Evolutionary conservation across 2,113 vertebrate species (phyloP).

Genomic region (Tauraco erythrolophus): DNA sequence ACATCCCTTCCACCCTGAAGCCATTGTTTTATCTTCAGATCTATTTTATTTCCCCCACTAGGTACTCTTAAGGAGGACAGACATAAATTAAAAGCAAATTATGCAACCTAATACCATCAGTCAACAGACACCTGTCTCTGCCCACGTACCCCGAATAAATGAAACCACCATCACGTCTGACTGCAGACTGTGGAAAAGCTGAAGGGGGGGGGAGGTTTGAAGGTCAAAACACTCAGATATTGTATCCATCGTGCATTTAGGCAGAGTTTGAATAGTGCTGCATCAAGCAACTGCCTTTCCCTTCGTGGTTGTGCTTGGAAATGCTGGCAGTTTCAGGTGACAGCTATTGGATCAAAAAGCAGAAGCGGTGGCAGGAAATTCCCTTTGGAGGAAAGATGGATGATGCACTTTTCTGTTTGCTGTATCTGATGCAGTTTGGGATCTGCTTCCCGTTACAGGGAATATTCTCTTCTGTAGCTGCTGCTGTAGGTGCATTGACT

Average conservation of each 20-base stretch:
- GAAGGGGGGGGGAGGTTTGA: neutral
- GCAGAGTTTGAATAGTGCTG: constrained; percentile 4
- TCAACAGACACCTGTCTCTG: constrained; percentile 26
- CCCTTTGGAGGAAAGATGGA: neutral
- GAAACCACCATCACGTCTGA: neutral
- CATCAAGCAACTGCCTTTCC: neutral
- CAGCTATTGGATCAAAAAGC: constrained; percentile 21
- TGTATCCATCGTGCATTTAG: constrained; percentile 12
- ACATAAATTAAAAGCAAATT: constrained; percentile 63
- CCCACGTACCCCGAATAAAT: neutral
- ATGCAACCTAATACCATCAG: constrained; percentile 45
- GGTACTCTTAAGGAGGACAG: neutral
- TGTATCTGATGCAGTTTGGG: neutral
- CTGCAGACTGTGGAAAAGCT: neutral
- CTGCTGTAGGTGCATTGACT: neutral
- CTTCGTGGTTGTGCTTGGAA: neutral
- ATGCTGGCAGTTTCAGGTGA: neutral
- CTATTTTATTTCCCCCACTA: neutral
- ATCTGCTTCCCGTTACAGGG: neutral
- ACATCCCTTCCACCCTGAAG: neutral
- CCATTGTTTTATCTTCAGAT: constrained; percentile 16
- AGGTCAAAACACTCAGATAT: constrained; percentile 6
- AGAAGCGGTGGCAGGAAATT: neutral
- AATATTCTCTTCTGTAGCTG: neutral
- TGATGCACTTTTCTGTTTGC: neutral